A percentile compares a stretch with the other conserved stretches of the same genome.
Evolutionary conservation across 2,888 invertebrate genomes (phyloP).

Genomic region (Cephus nigrinus): DNA sequence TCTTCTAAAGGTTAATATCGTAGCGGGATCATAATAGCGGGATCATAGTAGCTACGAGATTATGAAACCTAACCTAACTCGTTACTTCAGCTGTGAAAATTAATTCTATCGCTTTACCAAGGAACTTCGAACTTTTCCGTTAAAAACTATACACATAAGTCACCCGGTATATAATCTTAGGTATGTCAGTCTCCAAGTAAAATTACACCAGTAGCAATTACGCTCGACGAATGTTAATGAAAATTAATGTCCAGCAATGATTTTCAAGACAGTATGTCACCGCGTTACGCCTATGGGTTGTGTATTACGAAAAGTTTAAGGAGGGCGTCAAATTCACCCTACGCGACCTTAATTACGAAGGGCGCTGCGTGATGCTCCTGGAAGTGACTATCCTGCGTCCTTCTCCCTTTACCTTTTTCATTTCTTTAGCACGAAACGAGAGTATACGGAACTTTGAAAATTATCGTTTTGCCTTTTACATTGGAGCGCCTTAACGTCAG

Average conservation of each 20-base stretch:
- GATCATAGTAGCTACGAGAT: too few species aligned
- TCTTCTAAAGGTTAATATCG: too few species aligned
- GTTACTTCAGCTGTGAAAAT: neutral
- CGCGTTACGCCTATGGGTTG: too few species aligned
- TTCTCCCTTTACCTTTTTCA: too few species aligned
- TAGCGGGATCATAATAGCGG: too few species aligned
- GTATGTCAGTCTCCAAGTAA: neutral
- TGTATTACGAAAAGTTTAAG: too few species aligned
- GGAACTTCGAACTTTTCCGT: neutral
- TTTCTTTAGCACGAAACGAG: neutral
- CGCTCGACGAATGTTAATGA: neutral
- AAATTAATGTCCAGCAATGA: neutral
- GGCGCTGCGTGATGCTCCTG: too few species aligned
- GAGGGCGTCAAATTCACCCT: too few species aligned
- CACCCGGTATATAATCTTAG: neutral
- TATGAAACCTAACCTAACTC: too few species aligned
- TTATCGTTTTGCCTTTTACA: neutral
- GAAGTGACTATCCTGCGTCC: too few species aligned
- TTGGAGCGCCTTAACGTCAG: neutral
- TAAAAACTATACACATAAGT: neutral
- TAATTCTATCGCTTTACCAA: neutral
- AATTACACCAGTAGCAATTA: neutral
- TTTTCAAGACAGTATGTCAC: neutral
- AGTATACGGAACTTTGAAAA: neutral
- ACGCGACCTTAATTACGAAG: too few species aligned